Evolutionary conservation across 2,113 vertebrate genomes (phyloP).

Genomic region (Ammodytes dubius): DNA sequence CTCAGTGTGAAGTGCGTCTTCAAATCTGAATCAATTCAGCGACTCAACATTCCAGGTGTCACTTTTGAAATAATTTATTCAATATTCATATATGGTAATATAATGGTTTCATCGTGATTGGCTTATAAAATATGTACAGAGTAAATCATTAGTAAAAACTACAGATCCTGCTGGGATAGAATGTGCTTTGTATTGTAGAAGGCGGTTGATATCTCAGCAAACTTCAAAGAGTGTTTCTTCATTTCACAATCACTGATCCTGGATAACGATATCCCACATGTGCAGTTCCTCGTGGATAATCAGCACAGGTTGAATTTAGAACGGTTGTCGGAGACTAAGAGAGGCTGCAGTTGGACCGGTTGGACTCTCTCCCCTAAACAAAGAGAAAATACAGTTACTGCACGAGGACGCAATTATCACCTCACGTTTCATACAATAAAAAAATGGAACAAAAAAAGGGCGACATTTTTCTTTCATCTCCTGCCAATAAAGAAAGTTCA

Average conservation of each 20-base stretch:
- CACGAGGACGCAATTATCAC: background rate
- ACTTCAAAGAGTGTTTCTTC: slow-evolving; percentile 50
- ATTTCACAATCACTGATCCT: slow-evolving; percentile 61
- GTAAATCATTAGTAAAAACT: slow-evolving; percentile 75
- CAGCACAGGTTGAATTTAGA: slow-evolving; percentile 43
- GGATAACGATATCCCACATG: slow-evolving; percentile 41
- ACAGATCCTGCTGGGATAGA: slow-evolving; percentile 65
- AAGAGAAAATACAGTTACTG: slow-evolving; percentile 39
- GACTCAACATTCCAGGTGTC: slow-evolving; percentile 6
- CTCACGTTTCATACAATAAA: background rate
- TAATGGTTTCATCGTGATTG: slow-evolving; percentile 68
- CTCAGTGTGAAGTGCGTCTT: background rate
- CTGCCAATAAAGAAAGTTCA: slow-evolving; percentile 9
- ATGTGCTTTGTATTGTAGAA: slow-evolving; percentile 75
- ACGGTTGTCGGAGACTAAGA: slow-evolving; percentile 71
- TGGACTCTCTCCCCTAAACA: slow-evolving; percentile 79
- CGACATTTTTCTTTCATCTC: slow-evolving; percentile 17
- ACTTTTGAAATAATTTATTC: slow-evolving; percentile 87
- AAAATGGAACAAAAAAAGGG: background rate
- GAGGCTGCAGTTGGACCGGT: slow-evolving; percentile 83
- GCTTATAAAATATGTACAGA: slow-evolving; percentile 87
- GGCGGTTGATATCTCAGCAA: slow-evolving; percentile 54
- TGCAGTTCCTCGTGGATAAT: slow-evolving; percentile 49
- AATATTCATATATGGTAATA: slow-evolving; percentile 77
- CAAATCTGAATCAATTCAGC: slow-evolving; percentile 14